Conservation (phyloP, 92 coral and sea anemone species). For the Porites divaricata region DNA sequence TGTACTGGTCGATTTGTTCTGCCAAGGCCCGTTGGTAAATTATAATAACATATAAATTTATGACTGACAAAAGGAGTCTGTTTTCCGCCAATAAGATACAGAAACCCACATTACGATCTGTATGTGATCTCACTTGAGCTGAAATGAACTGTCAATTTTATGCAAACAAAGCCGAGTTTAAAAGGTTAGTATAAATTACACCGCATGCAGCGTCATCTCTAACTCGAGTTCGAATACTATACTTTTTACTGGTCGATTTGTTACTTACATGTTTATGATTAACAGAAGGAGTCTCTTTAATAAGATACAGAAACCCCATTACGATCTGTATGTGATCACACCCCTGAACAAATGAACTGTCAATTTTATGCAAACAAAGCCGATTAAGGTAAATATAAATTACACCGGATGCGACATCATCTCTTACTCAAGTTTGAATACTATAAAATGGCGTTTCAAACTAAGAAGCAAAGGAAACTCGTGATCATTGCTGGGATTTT, state of each 20-base stretch:
- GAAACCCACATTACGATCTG: not conserved
- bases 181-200: too few relatives aligned
- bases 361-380: not conserved
- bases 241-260: not conserved
- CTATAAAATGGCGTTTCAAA: not conserved
- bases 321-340: not conserved
- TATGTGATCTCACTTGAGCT: not conserved
- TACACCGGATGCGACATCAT: too few relatives aligned
- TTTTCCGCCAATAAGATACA: not conserved
- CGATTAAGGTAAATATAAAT: too few relatives aligned
- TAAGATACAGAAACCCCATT: not conserved
- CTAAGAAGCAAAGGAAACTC: not conserved
- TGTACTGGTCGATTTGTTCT: too few relatives aligned
- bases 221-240: too few relatives aligned
- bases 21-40: constrained; percentile 13
- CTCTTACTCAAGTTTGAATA: too few relatives aligned
- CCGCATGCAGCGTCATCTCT: too few relatives aligned
- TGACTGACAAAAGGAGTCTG: not conserved
- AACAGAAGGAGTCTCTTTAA: not conserved
- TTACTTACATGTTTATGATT: not conserved
- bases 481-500: constrained; percentile 28
- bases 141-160: not conserved
- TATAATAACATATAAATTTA: constrained; percentile 26
- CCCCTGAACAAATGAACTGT: not conserved
- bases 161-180: not conserved